phyloP scores from a whole-genome alignment of 2,888 invertebrate species.

The Agriotes lineatus region DNA sequence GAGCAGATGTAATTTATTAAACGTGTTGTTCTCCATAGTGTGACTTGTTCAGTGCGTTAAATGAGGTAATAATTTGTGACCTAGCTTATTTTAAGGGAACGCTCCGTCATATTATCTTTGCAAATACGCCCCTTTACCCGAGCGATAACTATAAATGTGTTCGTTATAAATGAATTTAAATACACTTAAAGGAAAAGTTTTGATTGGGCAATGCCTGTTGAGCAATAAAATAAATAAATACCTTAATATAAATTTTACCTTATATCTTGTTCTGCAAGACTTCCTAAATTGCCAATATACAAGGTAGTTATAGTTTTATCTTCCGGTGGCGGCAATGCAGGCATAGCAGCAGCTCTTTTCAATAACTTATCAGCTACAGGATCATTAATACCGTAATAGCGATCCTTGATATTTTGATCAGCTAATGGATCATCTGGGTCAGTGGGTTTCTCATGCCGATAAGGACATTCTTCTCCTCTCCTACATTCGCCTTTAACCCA shows the following conservation, averaged over 20 bases:
- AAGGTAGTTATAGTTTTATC: constrained; percentile 96
- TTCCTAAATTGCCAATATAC: constrained; percentile 96
- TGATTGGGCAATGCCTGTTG: background rate
- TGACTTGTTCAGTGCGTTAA: too few species aligned
- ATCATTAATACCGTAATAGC: constrained; percentile 95
- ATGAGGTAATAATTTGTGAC: too few species aligned
- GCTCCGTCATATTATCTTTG: too few species aligned
- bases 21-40: too few species aligned
- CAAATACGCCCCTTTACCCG: too few species aligned
- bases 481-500: constrained; percentile 99
- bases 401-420: constrained; percentile 95
- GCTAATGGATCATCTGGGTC: constrained; percentile 97
- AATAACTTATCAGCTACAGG: constrained; percentile 96
- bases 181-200: too few species aligned
- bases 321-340: constrained; percentile 94
- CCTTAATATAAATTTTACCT: constrained; percentile 61
- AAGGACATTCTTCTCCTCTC: constrained; percentile 96
- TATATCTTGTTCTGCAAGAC: constrained; percentile 90
- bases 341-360: constrained; percentile 92
- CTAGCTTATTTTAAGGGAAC: too few species aligned
- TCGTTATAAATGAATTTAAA: too few species aligned
- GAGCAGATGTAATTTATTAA: too few species aligned
- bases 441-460: constrained; percentile 95
- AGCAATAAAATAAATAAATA: background rate
- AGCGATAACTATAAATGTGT: too few species aligned